A percentile compares a stretch with the other conserved stretches of the same genome.
Evolutionary conservation across 1,140 invertebrate genomes (phyloP).

Genomic region (Oncopodura yosiiana): DNA sequence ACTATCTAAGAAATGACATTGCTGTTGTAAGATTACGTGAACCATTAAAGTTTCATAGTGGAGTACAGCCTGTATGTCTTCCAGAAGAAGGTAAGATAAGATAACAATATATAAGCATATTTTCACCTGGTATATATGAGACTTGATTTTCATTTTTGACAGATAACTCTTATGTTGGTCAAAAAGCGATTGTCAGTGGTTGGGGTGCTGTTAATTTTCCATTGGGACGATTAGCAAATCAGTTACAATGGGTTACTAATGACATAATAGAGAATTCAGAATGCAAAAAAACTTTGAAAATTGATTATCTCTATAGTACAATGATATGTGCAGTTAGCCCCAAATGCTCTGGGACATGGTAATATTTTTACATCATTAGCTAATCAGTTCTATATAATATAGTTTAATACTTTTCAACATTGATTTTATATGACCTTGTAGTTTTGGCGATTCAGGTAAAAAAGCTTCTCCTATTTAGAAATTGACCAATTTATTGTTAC

Average conservation of each 20-base stretch:
- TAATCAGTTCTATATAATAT: not conserved
- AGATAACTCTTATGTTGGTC: conserved; percentile 38
- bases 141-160: conserved; percentile 2
- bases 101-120: not conserved
- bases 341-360: conserved; percentile 40
- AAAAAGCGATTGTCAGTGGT: conserved; percentile 41
- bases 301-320: conserved; percentile 31
- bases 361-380: too few relatives aligned
- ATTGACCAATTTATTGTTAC: too few relatives aligned
- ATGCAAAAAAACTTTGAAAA: conserved; percentile 24
- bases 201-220: conserved; percentile 44
- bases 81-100: conserved; percentile 36
- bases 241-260: conserved; percentile 27
- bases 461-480: not conserved
- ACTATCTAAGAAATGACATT: conserved; percentile 43
- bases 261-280: conserved; percentile 31
- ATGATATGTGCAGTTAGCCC: conserved; percentile 40
- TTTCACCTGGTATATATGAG: not conserved
- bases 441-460: conserved; percentile 11
- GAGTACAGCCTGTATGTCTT: conserved; percentile 44
- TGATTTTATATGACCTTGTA: not conserved
- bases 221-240: conserved; percentile 35
- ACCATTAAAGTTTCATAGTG: conserved; percentile 39
- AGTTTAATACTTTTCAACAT: not conserved
- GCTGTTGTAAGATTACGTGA: conserved; percentile 42